A percentile compares a stretch with the other conserved stretches of the same genome.
These are phyloP conservation scores for Muscidifurax raptorellus DNA, from an alignment of 1,140 invertebrate genomes.

Conservation along the genomic window DNA sequence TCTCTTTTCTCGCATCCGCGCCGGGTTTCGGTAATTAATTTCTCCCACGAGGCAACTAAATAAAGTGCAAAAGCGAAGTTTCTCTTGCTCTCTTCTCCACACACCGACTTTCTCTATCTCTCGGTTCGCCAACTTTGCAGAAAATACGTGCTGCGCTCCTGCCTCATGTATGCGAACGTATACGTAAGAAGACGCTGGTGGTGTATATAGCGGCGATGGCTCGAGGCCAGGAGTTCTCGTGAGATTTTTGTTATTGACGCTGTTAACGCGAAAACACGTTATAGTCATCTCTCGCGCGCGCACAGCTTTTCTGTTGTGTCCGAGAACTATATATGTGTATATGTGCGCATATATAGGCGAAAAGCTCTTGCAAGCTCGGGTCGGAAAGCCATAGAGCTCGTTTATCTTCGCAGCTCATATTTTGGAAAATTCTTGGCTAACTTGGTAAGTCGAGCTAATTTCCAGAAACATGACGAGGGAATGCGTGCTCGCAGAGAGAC, in stretches of 20 bases:
- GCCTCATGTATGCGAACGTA: background rate
- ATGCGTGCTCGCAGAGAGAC: background rate
- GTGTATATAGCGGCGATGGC: background rate
- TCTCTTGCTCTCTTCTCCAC: background rate
- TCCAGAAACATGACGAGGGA: background rate
- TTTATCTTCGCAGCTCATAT: background rate
- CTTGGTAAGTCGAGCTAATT: background rate
- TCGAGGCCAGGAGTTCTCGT: background rate
- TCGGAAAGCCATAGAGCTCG: background rate
- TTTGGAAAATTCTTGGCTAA: background rate
- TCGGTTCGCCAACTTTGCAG: constrained; percentile 29
- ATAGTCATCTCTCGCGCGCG: background rate
- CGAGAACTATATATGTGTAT: background rate
- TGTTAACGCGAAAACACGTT: constrained; percentile 23
- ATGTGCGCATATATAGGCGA: background rate
- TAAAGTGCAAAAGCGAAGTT: constrained; percentile 42
- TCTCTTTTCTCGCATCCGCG: constrained; percentile 4
- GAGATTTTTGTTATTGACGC: constrained; percentile 33
- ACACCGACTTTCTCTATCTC: background rate
- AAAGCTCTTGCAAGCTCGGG: background rate
- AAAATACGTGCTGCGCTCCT: constrained; percentile 22
- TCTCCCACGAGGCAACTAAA: constrained; percentile 32
- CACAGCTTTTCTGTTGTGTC: background rate
- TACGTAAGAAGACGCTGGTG: background rate
- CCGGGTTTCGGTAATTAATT: constrained; percentile 22